Evolutionary conservation across 92 coral and sea anemone species (phyloP).

Genomic region (Palythoa heliodiscus): DNA sequence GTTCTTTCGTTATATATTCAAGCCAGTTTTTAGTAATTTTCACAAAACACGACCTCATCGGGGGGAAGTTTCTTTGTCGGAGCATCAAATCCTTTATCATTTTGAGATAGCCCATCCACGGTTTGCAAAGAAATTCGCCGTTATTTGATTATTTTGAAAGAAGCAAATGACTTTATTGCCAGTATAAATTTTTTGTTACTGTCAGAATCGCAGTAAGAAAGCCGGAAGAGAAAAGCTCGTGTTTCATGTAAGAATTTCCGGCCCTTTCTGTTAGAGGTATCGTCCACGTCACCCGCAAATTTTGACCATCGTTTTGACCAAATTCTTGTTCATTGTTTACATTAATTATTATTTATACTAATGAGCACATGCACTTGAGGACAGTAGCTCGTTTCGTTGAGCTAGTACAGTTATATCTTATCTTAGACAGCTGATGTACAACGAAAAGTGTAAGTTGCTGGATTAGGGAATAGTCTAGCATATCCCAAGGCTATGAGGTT

Average conservation of each 20-base stretch:
- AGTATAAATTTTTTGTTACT: neutral
- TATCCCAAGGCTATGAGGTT: no score
- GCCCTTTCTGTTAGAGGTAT: neutral
- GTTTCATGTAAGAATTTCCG: slow-evolving; percentile 3
- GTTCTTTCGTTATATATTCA: neutral
- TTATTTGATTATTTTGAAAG: neutral
- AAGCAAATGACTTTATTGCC: neutral
- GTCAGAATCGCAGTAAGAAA: neutral
- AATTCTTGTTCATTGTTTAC: neutral
- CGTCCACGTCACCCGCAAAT: slow-evolving; percentile 27
- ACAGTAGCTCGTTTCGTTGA: no score
- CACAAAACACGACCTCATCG: neutral
- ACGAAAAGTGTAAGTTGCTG: no score
- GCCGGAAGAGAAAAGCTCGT: neutral
- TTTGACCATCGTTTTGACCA: neutral
- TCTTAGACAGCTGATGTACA: no score
- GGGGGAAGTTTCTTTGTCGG: neutral
- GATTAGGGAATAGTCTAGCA: no score
- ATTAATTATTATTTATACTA: neutral
- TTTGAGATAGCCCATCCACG: neutral
- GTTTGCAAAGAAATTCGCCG: neutral
- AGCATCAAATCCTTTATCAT: neutral
- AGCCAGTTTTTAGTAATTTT: neutral
- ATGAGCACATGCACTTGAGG: neutral
- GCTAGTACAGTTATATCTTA: no score